phyloP scores from a whole-genome alignment of 2,797 vertebrate species.

The Natrix natrix region DNA sequence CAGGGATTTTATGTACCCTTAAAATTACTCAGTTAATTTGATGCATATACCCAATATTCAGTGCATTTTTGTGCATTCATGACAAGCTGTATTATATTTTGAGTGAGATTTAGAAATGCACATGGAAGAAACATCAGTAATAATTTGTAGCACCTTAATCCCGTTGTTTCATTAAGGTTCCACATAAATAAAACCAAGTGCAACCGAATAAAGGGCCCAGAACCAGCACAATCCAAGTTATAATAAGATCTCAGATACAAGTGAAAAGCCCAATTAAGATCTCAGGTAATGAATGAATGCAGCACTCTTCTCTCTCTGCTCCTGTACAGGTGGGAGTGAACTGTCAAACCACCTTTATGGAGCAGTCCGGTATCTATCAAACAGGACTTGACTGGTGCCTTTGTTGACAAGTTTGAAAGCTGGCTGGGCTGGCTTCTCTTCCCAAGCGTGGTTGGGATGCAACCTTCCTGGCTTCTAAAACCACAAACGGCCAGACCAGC shows the following conservation, averaged over 20 bases:
- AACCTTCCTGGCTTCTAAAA: not conserved
- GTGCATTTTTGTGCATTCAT: not conserved
- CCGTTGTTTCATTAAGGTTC: not conserved
- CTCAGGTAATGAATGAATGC: not conserved
- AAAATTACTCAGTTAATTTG: not conserved
- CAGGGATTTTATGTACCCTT: not conserved
- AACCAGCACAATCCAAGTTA: not conserved
- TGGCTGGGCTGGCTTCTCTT: not conserved
- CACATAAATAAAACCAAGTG: not conserved
- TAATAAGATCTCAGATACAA: not conserved
- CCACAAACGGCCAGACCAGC: not conserved
- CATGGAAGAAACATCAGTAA: not conserved
- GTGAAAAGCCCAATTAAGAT: not conserved
- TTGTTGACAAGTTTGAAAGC: not conserved
- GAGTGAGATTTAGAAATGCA: not conserved
- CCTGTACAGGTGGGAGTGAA: not conserved
- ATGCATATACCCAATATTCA: not conserved
- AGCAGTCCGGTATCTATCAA: not conserved
- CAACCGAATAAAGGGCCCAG: not conserved
- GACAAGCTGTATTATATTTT: not conserved
- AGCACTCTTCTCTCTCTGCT: not conserved
- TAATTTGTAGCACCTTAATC: not conserved
- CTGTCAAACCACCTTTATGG: not conserved
- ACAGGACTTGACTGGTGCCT: not conserved
- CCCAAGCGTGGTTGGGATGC: not conserved